phyloP scores from a whole-genome alignment of 2,888 invertebrate species.

The Volucella inflata region DNA sequence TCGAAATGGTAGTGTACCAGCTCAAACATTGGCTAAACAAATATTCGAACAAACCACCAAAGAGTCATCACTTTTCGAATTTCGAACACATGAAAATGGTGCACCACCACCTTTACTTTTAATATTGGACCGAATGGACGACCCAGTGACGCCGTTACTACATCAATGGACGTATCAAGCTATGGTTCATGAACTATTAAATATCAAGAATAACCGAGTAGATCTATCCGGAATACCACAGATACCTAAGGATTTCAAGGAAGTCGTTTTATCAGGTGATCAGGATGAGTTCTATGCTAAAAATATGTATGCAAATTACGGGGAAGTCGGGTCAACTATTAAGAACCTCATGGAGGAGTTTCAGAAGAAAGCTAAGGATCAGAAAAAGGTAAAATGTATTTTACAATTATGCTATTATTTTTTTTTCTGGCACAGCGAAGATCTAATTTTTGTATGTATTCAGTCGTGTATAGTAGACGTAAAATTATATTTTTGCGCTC shows the following conservation, averaged over 20 bases:
- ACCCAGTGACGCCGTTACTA: slow-evolving; percentile 97
- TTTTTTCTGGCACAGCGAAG: not conserved
- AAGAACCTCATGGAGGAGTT: slow-evolving; percentile 99
- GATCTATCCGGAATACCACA: slow-evolving; percentile 93
- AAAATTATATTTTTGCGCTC: no score
- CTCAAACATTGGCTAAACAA: slow-evolving; percentile 93
- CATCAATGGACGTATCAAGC: slow-evolving; percentile 99
- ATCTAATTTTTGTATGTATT: no score
- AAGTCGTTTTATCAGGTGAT: slow-evolving; percentile 96
- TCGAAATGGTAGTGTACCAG: slow-evolving; percentile 93
- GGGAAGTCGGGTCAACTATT: slow-evolving; percentile 98
- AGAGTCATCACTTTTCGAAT: slow-evolving; percentile 94
- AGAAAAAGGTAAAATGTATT: slow-evolving; percentile 87
- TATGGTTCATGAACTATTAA: slow-evolving; percentile 98
- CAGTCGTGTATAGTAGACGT: no score
- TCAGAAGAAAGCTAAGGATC: slow-evolving; percentile 96
- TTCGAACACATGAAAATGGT: slow-evolving; percentile 87
- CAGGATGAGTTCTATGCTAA: slow-evolving; percentile 98
- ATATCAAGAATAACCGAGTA: slow-evolving; percentile 96
- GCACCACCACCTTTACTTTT: slow-evolving; percentile 91
- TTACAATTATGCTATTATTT: not conserved
- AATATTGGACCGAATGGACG: slow-evolving; percentile 96
- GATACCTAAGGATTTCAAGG: slow-evolving; percentile 93
- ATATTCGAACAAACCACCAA: slow-evolving; percentile 93
- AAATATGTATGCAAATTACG: slow-evolving; percentile 98